These are phyloP conservation scores for Sycophila sp. DNA, from an alignment of 1,140 invertebrate genomes.

Conservation along the genomic window DNA sequence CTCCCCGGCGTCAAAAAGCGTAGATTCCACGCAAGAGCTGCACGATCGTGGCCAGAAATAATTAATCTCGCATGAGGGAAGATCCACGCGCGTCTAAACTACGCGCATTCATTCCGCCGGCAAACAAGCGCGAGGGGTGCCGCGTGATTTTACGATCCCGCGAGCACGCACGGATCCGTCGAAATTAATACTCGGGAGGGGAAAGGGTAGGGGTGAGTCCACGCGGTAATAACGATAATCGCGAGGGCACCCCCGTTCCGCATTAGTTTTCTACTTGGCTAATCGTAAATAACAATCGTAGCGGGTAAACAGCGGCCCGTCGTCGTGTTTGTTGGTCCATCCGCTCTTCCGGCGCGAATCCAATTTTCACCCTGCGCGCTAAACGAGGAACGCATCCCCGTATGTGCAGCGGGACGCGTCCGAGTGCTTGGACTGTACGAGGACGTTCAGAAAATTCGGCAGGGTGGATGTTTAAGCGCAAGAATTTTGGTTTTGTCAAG, in stretches of 20 bases:
- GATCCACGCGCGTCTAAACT: neutral
- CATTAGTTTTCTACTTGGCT: constrained; percentile 53
- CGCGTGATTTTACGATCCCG: constrained; percentile 43
- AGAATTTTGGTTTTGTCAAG: too few relatives aligned
- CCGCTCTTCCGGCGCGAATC: constrained; percentile 10
- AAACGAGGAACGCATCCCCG: too few relatives aligned
- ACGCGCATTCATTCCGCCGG: neutral
- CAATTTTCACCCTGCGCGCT: constrained; percentile 21
- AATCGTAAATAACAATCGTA: constrained; percentile 49
- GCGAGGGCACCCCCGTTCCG: constrained; percentile 27
- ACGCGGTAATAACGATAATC: neutral
- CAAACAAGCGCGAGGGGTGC: neutral
- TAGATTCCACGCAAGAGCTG: too few relatives aligned
- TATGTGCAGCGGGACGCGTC: too few relatives aligned
- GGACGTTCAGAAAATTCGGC: too few relatives aligned
- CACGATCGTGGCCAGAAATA: too few relatives aligned
- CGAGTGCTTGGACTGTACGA: too few relatives aligned
- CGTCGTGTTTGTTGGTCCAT: constrained; percentile 22
- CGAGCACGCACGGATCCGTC: constrained; percentile 31
- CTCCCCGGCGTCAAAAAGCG: too few relatives aligned
- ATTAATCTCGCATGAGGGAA: constrained; percentile 6
- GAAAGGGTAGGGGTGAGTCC: too few relatives aligned
- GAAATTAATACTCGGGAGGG: constrained; percentile 47
- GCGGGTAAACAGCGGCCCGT: constrained; percentile 31
- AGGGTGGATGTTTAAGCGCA: too few relatives aligned